phyloP scores from a whole-genome alignment of 2,888 invertebrate genomes.

The Scaptomyza reducta region DNA sequence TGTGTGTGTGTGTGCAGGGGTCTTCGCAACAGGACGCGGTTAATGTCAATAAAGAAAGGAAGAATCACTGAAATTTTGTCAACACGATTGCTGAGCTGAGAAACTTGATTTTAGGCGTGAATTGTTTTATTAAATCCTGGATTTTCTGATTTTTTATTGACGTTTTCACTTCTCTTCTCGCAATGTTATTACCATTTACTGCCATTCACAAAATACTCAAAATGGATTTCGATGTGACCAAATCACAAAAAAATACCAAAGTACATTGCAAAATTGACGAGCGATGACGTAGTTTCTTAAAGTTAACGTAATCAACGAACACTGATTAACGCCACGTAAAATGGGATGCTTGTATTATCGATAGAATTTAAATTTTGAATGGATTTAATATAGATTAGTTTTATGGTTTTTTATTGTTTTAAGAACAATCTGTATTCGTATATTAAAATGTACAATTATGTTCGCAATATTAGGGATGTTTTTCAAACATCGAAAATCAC shows the following conservation, averaged over 20 bases:
- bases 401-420: not conserved
- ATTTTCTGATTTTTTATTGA: conserved; percentile 45
- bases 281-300: conserved; percentile 6
- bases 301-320: conserved; percentile 1
- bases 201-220: conserved; percentile 58
- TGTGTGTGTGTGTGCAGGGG: conserved; percentile 7
- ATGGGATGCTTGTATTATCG: not conserved
- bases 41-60: not conserved
- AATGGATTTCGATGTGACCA: conserved; percentile 40
- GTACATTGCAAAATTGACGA: not conserved
- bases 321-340: conserved; percentile 6
- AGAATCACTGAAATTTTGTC: conserved; percentile 2
- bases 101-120: not conserved
- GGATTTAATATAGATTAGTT: no score
- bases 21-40: conserved; percentile 38
- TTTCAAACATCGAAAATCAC: not conserved
- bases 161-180: conserved; percentile 62
- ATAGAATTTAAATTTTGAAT: not conserved
- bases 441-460: not conserved
- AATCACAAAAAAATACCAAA: conserved; percentile 15
- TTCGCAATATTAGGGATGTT: not conserved
- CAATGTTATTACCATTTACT: conserved; percentile 63
- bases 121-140: conserved; percentile 33
- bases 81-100: not conserved
- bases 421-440: not conserved